phyloP scores from a whole-genome alignment of 2,888 invertebrate genomes.

The Eilema caniola region DNA sequence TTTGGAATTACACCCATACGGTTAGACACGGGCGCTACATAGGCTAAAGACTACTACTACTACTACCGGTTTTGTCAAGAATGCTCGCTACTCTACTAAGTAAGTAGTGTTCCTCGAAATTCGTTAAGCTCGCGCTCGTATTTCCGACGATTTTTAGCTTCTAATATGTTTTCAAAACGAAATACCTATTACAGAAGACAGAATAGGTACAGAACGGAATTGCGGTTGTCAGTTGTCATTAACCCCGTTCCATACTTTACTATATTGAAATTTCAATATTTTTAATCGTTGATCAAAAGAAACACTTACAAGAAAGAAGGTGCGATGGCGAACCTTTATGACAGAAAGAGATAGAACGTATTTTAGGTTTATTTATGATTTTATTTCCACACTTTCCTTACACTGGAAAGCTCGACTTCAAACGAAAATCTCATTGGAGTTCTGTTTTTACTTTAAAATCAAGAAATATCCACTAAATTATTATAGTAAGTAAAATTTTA shows the following conservation, averaged over 20 bases:
- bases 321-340: background rate
- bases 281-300: background rate
- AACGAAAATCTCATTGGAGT: background rate
- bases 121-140: too few relatives aligned
- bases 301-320: background rate
- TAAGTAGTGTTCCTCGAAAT: too few relatives aligned
- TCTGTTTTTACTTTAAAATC: constrained; percentile 5
- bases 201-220: background rate
- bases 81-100: too few relatives aligned
- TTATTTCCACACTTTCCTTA: background rate
- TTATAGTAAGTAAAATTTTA: background rate
- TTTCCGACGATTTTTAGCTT: too few relatives aligned
- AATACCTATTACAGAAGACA: too few relatives aligned
- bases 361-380: background rate
- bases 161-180: too few relatives aligned
- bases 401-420: background rate
- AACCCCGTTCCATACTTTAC: background rate
- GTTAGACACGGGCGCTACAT: too few relatives aligned
- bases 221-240: background rate
- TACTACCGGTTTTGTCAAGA: too few relatives aligned
- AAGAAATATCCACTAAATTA: background rate
- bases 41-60: too few relatives aligned
- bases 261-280: background rate
- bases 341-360: constrained; percentile 3
- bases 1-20: too few relatives aligned